A percentile compares a stretch with the other conserved stretches of the same genome.
Evolutionary conservation across 2,888 invertebrate genomes (phyloP).

Genomic region (Urechis unicinctus): DNA sequence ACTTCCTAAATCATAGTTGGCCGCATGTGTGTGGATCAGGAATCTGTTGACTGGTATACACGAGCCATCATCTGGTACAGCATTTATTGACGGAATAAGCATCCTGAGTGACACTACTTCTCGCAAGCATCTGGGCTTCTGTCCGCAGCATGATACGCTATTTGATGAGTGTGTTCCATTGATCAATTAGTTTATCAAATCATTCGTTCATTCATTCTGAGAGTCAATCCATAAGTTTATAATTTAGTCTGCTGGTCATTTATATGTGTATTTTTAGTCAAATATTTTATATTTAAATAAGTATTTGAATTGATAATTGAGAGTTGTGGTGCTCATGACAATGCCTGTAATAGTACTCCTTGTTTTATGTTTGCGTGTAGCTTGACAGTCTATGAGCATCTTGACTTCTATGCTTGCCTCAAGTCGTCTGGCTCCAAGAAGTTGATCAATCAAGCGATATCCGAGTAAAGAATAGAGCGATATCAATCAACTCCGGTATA

Average conservation of each 20-base stretch:
- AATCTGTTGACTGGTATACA: neutral
- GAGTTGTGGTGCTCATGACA: no score
- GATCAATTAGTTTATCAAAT: neutral
- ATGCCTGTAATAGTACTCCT: no score
- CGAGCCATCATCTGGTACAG: constrained; percentile 21
- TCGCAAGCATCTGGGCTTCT: constrained; percentile 44
- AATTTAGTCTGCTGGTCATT: neutral
- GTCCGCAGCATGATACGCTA: constrained; percentile 52
- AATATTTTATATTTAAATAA: no score
- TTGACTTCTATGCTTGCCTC: constrained; percentile 47
- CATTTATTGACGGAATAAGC: constrained; percentile 28
- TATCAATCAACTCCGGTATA: no score
- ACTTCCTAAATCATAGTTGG: neutral
- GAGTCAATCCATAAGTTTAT: neutral
- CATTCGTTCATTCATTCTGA: neutral
- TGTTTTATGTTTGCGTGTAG: constrained; percentile 23
- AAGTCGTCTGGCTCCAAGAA: constrained; percentile 28
- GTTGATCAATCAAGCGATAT: constrained; percentile 24
- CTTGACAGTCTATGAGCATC: constrained; percentile 51
- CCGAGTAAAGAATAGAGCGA: constrained; percentile 24
- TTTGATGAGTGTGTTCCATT: constrained; percentile 46
- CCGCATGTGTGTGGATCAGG: neutral
- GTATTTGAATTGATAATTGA: no score
- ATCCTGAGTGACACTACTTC: constrained; percentile 21
- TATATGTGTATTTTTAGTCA: neutral